Percentiles rank a stretch among this genome's conserved stretches.
Conservation (phyloP, 1,140 invertebrate species). For the Coelopa frigida region DNA sequence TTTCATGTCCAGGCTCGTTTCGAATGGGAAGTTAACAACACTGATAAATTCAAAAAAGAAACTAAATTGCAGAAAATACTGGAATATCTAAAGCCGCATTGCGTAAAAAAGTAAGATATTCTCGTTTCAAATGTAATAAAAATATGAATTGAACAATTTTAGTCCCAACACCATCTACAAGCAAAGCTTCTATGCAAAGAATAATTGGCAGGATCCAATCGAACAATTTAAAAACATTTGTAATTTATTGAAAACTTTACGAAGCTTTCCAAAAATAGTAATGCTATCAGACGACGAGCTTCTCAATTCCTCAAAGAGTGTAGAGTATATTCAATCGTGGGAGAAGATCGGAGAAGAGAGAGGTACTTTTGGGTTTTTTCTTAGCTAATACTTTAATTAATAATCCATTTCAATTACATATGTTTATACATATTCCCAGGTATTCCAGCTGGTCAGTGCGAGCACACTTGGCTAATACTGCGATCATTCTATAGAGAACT, state of each 20-base stretch:
- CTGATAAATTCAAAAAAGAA: neutral
- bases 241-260: constrained; percentile 20
- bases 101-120: constrained; percentile 10
- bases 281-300: constrained; percentile 11
- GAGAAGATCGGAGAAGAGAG: constrained; percentile 1
- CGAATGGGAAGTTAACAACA: constrained; percentile 26
- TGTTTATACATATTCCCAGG: too few species aligned
- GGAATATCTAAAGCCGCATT: constrained; percentile 16
- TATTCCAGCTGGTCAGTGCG: constrained; percentile 19
- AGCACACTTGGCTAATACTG: constrained; percentile 32
- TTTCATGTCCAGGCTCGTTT: constrained; percentile 25
- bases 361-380: constrained; percentile 5
- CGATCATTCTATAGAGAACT: constrained; percentile 29
- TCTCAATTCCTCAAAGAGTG: neutral
- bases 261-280: constrained; percentile 15
- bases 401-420: too few species aligned
- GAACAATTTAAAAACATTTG: constrained; percentile 28
- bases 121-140: too few species aligned
- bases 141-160: neutral
- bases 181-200: constrained; percentile 20
- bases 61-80: constrained; percentile 7
- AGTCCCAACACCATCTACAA: constrained; percentile 23
- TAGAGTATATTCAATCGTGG: constrained; percentile 20
- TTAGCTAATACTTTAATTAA: neutral
- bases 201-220: constrained; percentile 25